phyloP scores from a whole-genome alignment of 1,140 invertebrate genomes.

The Euura saliciscinereae region DNA sequence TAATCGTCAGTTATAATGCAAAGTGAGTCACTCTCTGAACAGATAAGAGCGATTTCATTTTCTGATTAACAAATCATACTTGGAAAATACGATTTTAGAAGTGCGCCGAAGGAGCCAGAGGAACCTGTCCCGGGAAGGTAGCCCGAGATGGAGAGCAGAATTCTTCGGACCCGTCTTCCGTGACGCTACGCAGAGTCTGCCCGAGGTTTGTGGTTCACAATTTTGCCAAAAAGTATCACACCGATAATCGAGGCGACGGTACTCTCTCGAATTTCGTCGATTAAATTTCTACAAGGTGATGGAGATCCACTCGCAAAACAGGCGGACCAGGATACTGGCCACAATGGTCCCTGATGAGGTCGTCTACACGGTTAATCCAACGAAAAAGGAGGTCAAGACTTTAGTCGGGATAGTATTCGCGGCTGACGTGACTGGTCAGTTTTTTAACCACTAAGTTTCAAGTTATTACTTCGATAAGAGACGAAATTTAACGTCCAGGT shows the following conservation, averaged over 20 bases:
- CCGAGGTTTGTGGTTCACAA: slow-evolving; percentile 23
- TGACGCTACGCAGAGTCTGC: slow-evolving; percentile 20
- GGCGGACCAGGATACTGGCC: slow-evolving; percentile 24
- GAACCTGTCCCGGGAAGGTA: neutral
- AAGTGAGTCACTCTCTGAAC: no score
- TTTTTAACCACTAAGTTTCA: no score
- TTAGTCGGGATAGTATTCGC: slow-evolving; percentile 28
- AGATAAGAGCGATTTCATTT: no score
- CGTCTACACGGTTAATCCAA: slow-evolving; percentile 26
- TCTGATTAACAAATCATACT: no score
- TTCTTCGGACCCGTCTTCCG: slow-evolving; percentile 37
- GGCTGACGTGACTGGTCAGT: slow-evolving; percentile 30
- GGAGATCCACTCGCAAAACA: slow-evolving; percentile 17
- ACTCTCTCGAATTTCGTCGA: no score
- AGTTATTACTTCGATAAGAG: no score
- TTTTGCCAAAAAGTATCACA: neutral
- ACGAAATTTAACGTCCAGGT: slow-evolving; percentile 17
- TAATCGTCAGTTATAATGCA: no score
- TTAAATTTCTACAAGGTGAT: slow-evolving; percentile 22
- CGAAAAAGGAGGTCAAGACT: slow-evolving; percentile 18
- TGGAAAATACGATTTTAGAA: no score
- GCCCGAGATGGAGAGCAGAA: slow-evolving; percentile 29
- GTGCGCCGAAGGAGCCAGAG: no score
- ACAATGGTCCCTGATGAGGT: slow-evolving; percentile 42
- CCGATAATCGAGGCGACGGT: no score